Percentiles rank a stretch among this genome's conserved stretches.
These are phyloP conservation scores for Strix uralensis DNA, from an alignment of 2,113 vertebrate genomes.

Conservation along the genomic window DNA sequence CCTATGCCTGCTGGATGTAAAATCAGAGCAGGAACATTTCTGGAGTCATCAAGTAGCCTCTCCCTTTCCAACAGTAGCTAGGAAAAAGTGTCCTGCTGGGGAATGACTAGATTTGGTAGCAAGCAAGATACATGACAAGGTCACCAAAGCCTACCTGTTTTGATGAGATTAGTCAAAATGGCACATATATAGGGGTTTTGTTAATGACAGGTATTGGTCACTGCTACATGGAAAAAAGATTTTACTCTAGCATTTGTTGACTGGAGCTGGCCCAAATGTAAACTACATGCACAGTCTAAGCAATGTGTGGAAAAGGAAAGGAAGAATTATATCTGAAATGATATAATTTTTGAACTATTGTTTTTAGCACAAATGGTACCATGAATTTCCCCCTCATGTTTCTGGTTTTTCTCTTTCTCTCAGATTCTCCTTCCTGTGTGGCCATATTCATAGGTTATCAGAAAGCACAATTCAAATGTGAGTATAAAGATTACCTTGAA, in stretches of 20 bases:
- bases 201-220: background rate
- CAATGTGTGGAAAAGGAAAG: background rate
- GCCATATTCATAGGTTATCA: background rate
- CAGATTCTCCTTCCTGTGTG: background rate
- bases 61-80: background rate
- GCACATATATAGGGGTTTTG: background rate
- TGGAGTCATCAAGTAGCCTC: background rate
- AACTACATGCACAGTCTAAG: background rate
- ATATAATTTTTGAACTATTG: background rate
- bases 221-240: background rate
- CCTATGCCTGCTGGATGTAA: background rate
- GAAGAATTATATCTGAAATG: background rate
- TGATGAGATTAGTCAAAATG: background rate
- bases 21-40: background rate
- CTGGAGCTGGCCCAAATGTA: background rate
- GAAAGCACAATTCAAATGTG: background rate
- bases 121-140: background rate
- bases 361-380: background rate
- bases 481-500: background rate
- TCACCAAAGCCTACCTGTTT: background rate
- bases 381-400: background rate
- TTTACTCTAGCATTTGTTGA: background rate
- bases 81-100: background rate
- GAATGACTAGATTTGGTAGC: background rate
- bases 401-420: background rate